Conservation (phyloP, 2,113 vertebrate species). For the Lates calcarifer region DNA sequence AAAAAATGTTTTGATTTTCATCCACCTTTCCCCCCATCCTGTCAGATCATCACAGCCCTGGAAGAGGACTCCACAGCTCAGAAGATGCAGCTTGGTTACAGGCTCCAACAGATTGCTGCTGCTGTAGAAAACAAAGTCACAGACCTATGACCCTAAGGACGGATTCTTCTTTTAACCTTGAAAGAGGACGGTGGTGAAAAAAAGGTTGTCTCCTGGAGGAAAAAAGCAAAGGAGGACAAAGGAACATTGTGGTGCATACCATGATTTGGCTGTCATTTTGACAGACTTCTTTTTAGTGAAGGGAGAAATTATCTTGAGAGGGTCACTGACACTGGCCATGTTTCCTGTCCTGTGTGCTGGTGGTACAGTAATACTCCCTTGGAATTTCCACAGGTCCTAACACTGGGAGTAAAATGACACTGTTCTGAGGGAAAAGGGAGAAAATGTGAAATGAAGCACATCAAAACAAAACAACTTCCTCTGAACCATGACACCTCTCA, state of each 20-base stretch:
- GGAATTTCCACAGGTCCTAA: slow-evolving; percentile 7
- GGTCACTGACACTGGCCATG: slow-evolving; percentile 1
- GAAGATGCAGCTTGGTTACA: slow-evolving; percentile 98
- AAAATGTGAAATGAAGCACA: slow-evolving; percentile 20
- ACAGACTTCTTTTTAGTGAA: slow-evolving; percentile 26
- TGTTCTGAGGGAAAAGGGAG: neutral
- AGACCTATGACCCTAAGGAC: slow-evolving; percentile 88
- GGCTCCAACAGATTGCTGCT: slow-evolving; percentile 97
- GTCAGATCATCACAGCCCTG: slow-evolving; percentile 94
- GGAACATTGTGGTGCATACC: slow-evolving; percentile 6
- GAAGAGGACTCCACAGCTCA: slow-evolving; percentile 94
- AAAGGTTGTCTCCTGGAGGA: slow-evolving; percentile 14
- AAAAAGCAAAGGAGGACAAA: neutral
- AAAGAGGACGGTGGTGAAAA: slow-evolving; percentile 11
- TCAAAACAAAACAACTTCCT: slow-evolving; percentile 4
- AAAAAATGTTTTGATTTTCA: neutral
- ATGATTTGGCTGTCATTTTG: slow-evolving; percentile 26
- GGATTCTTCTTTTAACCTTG: slow-evolving; percentile 6
- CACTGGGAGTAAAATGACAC: slow-evolving; percentile 26
- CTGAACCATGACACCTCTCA: neutral
- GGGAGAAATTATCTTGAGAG: neutral
- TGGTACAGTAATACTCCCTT: neutral
- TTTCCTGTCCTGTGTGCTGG: slow-evolving; percentile 6
- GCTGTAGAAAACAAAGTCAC: slow-evolving; percentile 99
- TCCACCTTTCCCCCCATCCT: neutral